Conservation (phyloP, 2,797 vertebrate genomes). For the Pempheris klunzingeri region DNA sequence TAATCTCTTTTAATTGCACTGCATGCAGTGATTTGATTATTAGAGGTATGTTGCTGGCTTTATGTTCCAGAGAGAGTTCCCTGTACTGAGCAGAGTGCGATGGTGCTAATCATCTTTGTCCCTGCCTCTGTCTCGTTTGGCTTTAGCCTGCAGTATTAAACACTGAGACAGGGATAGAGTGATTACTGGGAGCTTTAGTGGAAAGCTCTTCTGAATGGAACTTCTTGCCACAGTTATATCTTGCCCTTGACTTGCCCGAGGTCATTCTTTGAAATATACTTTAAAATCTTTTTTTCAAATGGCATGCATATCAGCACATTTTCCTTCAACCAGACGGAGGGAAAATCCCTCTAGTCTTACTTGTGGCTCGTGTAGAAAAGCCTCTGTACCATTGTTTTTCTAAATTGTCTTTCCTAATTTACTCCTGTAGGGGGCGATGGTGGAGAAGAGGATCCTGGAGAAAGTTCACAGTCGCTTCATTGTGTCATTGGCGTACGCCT, state of each 20-base stretch:
- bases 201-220: conserved; percentile 79
- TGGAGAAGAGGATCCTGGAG: conserved; percentile 92
- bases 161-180: conserved; percentile 77
- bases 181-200: conserved; percentile 79
- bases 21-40: conserved; percentile 16
- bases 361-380: neutral
- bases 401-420: conserved; percentile 16
- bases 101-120: conserved; percentile 79
- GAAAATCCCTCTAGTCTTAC: conserved; percentile 1
- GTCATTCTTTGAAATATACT: conserved; percentile 36
- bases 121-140: conserved; percentile 70
- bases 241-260: conserved; percentile 74
- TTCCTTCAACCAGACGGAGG: rapidly evolving
- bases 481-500: conserved; percentile 91
- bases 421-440: conserved; percentile 86
- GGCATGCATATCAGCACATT: neutral
- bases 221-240: conserved; percentile 71
- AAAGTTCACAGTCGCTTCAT: conserved; percentile 91
- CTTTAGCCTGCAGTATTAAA: conserved; percentile 80
- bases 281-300: conserved; percentile 16
- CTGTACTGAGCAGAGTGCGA: conserved; percentile 28
- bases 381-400: neutral
- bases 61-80: conserved; percentile 37
- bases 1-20: neutral
- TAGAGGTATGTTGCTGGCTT: conserved; percentile 27